These are phyloP conservation scores for Tursiops truncatus DNA, from an alignment of 2,113 vertebrate species.

Conservation along the genomic window DNA sequence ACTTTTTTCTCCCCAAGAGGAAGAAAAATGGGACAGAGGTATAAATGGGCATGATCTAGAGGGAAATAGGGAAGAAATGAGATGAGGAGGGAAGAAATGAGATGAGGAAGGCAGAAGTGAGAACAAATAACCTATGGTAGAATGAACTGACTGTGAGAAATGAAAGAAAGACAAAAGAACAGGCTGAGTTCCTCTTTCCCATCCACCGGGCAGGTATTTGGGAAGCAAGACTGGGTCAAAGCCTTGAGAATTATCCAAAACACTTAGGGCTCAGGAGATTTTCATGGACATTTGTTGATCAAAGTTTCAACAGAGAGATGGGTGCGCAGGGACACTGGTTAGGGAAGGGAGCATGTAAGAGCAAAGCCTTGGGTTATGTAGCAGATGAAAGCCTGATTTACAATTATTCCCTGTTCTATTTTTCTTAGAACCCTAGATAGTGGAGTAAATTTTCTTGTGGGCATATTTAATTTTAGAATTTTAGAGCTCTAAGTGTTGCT, in stretches of 20 bases:
- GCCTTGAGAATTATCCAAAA: no score
- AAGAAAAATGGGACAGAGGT: neutral
- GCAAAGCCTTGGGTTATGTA: accelerated
- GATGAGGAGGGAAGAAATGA: neutral
- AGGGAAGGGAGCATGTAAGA: neutral
- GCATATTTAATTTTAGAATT: neutral
- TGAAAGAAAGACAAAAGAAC: neutral
- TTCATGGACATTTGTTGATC: neutral
- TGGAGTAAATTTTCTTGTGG: neutral
- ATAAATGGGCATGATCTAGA: neutral
- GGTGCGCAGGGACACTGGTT: accelerated
- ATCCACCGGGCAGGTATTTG: no score
- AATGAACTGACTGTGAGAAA: neutral
- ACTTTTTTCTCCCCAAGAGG: neutral
- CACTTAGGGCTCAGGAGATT: neutral
- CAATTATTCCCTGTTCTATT: neutral
- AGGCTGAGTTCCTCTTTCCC: no score
- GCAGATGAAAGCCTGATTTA: neutral
- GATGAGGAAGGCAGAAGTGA: neutral
- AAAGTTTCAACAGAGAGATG: neutral
- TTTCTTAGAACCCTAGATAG: neutral
- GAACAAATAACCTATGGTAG: accelerated
- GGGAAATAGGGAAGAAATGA: neutral
- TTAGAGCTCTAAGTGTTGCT: neutral
- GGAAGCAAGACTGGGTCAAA: neutral